Evolutionary conservation across 1,140 invertebrate genomes (phyloP).

Genomic region (Leptopilina clavipes): DNA sequence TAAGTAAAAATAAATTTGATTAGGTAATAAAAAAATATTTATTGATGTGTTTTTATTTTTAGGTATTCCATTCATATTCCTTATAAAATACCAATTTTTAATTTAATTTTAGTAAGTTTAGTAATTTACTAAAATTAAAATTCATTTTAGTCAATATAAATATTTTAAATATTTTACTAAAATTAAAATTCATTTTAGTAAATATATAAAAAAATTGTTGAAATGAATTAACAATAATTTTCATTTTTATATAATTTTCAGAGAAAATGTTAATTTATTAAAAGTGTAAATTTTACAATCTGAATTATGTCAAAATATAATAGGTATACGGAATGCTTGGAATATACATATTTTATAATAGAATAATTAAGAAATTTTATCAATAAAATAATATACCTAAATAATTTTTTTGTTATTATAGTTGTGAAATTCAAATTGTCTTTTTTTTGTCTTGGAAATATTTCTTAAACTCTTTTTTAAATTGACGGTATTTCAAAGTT

Average conservation of each 20-base stretch:
- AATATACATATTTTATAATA: neutral
- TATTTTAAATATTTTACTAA: too few relatives aligned
- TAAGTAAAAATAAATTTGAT: conserved; percentile 77
- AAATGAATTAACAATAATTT: neutral
- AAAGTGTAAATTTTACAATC: conserved; percentile 20
- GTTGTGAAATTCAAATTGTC: neutral
- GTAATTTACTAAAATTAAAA: too few relatives aligned
- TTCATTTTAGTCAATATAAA: too few relatives aligned
- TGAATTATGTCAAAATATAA: conserved; percentile 20
- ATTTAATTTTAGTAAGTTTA: too few relatives aligned
- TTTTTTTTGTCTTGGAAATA: neutral
- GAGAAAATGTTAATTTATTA: conserved; percentile 17
- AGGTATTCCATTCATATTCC: conserved; percentile 1
- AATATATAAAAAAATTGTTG: too few relatives aligned
- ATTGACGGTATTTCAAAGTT: neutral
- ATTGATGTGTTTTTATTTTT: neutral
- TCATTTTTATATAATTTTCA: neutral
- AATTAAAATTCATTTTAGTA: too few relatives aligned
- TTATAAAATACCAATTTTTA: too few relatives aligned
- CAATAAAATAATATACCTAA: neutral
- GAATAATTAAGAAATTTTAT: conserved; percentile 1
- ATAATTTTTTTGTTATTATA: neutral
- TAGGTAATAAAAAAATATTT: conserved; percentile 72
- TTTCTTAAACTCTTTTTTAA: neutral
- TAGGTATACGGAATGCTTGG: conserved; percentile 8